Evolutionary conservation across 2,888 invertebrate species (phyloP).

Genomic region (Agapetus fuscipes): DNA sequence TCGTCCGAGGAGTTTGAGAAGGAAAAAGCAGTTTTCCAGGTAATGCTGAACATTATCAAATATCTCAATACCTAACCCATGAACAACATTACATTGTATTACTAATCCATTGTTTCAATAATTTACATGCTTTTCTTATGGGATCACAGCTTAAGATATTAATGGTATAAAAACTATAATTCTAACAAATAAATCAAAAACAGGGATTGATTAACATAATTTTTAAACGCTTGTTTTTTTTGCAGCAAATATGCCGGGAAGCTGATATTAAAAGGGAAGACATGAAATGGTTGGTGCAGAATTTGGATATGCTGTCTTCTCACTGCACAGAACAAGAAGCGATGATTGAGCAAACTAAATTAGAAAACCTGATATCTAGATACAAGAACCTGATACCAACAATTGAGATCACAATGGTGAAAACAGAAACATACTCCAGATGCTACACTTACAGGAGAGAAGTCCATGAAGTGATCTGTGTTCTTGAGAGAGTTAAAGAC

Average conservation of each 20-base stretch:
- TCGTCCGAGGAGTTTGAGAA: conserved; percentile 84
- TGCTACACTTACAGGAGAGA: conserved; percentile 88
- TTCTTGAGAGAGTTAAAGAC: conserved; percentile 67
- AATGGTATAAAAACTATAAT: conserved; percentile 33
- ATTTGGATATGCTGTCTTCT: conserved; percentile 74
- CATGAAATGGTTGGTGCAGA: conserved; percentile 92
- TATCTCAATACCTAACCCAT: too few species aligned
- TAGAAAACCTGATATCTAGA: conserved; percentile 74
- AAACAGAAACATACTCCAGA: conserved; percentile 84
- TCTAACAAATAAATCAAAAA: not conserved
- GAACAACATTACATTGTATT: not conserved
- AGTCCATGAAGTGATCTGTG: conserved; percentile 73
- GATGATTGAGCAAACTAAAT: conserved; percentile 65
- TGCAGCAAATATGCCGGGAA: conserved; percentile 79
- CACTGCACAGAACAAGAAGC: conserved; percentile 76
- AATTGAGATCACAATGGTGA: conserved; percentile 86
- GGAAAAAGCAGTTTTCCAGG: conserved; percentile 84
- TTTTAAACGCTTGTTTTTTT: conserved; percentile 20
- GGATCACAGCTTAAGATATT: conserved; percentile 37
- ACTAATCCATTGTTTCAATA: not conserved
- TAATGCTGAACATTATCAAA: conserved; percentile 31
- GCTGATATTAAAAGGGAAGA: conserved; percentile 86
- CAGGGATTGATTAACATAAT: too few species aligned
- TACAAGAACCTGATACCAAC: conserved; percentile 89
- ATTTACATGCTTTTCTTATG: conserved; percentile 17